Percentiles rank a stretch among this genome's conserved stretches.
Evolutionary conservation across 2,113 vertebrate genomes (phyloP).

Genomic region (Formicarius rufipectus): DNA sequence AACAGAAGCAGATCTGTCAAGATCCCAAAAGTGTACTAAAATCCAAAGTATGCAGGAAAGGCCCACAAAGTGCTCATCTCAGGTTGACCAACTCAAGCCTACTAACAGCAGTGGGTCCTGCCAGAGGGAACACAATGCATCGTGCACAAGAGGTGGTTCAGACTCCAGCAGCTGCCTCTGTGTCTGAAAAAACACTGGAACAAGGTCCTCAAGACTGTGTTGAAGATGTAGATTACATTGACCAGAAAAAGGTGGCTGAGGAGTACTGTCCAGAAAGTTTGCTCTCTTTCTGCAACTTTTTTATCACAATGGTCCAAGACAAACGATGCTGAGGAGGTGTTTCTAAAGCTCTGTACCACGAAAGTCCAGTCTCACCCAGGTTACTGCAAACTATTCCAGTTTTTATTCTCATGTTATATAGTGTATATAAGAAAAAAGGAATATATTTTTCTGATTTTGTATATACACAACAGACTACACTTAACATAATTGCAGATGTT

Average conservation of each 20-base stretch:
- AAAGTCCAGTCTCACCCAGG: not conserved
- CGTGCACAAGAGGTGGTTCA: not conserved
- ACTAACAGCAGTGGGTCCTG: not conserved
- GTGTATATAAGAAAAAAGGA: not conserved
- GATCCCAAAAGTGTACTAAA: conserved; percentile 71
- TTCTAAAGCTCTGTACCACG: not conserved
- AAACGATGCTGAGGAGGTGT: conserved; percentile 73
- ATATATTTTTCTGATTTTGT: conserved; percentile 55
- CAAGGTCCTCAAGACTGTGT: conserved; percentile 25
- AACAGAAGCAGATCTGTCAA: conserved; percentile 80
- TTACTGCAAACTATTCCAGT: not conserved
- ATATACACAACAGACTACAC: not conserved
- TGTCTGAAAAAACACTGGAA: not conserved
- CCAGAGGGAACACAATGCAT: not conserved
- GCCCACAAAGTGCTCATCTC: conserved; percentile 79
- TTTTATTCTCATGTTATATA: not conserved
- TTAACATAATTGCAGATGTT: not conserved
- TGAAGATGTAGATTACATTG: conserved; percentile 62
- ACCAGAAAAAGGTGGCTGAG: conserved; percentile 75
- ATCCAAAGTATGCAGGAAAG: conserved; percentile 80
- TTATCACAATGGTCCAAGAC: conserved; percentile 85
- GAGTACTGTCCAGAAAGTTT: conserved; percentile 83
- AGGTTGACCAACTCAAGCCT: conserved; percentile 63
- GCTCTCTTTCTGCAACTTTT: conserved; percentile 80
- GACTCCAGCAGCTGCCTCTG: not conserved